A percentile compares a stretch with the other conserved stretches of the same genome.
phyloP scores from a whole-genome alignment of 2,888 invertebrate species.

The Caenorhabditis panamensis region DNA sequence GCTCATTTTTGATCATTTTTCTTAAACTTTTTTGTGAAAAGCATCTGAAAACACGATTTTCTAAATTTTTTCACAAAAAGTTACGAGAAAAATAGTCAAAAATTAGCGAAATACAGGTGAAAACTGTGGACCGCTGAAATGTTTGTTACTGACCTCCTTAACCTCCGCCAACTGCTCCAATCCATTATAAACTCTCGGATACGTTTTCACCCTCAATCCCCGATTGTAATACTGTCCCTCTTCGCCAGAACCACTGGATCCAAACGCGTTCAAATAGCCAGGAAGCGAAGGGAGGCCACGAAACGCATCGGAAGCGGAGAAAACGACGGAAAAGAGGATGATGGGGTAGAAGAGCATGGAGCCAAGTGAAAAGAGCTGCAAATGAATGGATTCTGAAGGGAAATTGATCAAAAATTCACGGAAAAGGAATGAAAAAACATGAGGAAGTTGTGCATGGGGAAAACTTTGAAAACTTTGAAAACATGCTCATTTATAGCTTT shows the following conservation, averaged over 20 bases:
- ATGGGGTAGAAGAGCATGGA: neutral
- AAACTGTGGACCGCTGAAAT: no score
- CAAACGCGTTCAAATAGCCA: conserved; percentile 45
- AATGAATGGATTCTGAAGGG: neutral
- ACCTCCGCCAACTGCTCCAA: conserved; percentile 22
- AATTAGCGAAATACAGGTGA: no score
- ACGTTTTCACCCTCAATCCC: conserved; percentile 28
- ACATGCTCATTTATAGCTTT: no score
- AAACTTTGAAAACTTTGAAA: no score
- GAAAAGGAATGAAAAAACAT: no score
- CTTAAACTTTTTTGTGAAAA: no score
- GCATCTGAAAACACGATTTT: no score
- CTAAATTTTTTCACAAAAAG: no score
- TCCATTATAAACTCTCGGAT: conserved; percentile 34
- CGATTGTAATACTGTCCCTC: conserved; percentile 21
- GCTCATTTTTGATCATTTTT: no score
- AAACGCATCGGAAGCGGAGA: conserved; percentile 26
- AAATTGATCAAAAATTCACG: neutral
- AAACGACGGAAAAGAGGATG: neutral
- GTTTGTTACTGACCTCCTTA: conserved; percentile 26
- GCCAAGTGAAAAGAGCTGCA: conserved; percentile 3
- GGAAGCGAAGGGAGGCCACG: conserved; percentile 53
- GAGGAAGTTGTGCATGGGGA: no score
- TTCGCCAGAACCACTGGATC: conserved; percentile 18
- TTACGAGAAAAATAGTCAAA: no score